Conservation (phyloP, 2,888 invertebrate genomes). For the Acheta domesticus region DNA sequence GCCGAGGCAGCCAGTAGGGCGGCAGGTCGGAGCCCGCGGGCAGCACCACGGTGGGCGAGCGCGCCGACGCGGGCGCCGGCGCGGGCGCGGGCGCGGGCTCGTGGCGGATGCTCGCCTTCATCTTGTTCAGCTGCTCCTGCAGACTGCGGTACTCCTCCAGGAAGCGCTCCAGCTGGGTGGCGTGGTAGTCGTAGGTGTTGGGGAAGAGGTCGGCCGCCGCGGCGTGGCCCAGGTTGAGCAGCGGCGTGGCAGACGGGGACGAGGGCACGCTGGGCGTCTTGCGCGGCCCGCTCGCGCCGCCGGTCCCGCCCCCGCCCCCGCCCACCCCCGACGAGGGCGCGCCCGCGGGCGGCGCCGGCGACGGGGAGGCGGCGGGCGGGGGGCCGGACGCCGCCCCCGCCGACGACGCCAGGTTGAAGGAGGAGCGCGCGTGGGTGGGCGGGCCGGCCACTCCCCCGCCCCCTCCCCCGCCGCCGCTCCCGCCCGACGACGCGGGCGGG, state of each 20-base stretch:
- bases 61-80: constrained; percentile 29
- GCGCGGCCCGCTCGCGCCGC: constrained; percentile 42
- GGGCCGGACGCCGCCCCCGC: constrained; percentile 60
- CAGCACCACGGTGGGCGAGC: constrained; percentile 24
- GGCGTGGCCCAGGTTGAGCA: constrained; percentile 30
- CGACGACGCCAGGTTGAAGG: constrained; percentile 30
- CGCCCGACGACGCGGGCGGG: constrained; percentile 49
- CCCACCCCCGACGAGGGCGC: background rate
- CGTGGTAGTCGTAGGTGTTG: constrained; percentile 69
- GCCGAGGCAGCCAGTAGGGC: constrained; percentile 51
- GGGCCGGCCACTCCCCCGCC: constrained; percentile 46
- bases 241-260: constrained; percentile 51
- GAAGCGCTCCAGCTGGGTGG: constrained; percentile 74
- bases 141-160: constrained; percentile 74
- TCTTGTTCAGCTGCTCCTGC: constrained; percentile 72
- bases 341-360: constrained; percentile 45
- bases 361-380: constrained; percentile 77
- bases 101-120: constrained; percentile 68
- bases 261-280: constrained; percentile 60
- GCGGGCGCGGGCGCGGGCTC: constrained; percentile 29
- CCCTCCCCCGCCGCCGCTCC: constrained; percentile 59
- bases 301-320: constrained; percentile 11
- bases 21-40: constrained; percentile 39
- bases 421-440: constrained; percentile 49
- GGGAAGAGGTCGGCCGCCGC: constrained; percentile 42